Evolutionary conservation across 2,113 vertebrate species (phyloP).

Genomic region (Zosterops borbonicus): DNA sequence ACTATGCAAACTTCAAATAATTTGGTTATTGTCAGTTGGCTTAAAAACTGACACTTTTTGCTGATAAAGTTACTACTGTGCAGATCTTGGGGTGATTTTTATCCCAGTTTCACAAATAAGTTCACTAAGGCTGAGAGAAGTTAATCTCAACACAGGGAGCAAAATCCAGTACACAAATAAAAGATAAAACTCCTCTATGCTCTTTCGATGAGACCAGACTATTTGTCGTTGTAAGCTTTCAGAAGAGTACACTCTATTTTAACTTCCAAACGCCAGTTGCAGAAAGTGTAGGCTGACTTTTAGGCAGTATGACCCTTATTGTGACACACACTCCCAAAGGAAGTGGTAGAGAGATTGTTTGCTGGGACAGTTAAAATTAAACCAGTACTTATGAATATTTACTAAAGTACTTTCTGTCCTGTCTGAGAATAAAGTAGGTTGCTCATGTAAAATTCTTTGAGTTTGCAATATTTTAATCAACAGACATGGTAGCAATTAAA

Average conservation of each 20-base stretch:
- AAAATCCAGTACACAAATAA: not conserved
- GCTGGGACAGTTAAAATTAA: constrained; percentile 22
- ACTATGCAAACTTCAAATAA: not conserved
- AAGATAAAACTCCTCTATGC: not conserved
- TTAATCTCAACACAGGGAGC: not conserved
- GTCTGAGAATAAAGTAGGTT: not conserved
- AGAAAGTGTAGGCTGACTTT: not conserved
- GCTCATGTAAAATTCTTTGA: not conserved
- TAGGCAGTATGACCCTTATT: not conserved
- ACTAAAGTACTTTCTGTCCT: not conserved
- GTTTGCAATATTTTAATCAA: not conserved
- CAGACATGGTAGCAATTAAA: not conserved
- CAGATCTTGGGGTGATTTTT: not conserved
- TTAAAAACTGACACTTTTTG: not conserved
- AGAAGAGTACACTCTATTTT: not conserved
- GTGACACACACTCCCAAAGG: not conserved
- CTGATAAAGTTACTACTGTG: not conserved
- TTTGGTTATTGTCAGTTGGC: not conserved
- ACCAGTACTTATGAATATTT: not conserved
- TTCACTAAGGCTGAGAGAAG: not conserved
- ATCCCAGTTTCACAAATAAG: not conserved
- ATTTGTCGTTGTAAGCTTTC: not conserved
- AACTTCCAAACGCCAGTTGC: not conserved
- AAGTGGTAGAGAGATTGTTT: not conserved
- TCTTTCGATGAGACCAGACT: not conserved